Conservation (phyloP, 2,797 vertebrate species). For the Dallia pectoralis region DNA sequence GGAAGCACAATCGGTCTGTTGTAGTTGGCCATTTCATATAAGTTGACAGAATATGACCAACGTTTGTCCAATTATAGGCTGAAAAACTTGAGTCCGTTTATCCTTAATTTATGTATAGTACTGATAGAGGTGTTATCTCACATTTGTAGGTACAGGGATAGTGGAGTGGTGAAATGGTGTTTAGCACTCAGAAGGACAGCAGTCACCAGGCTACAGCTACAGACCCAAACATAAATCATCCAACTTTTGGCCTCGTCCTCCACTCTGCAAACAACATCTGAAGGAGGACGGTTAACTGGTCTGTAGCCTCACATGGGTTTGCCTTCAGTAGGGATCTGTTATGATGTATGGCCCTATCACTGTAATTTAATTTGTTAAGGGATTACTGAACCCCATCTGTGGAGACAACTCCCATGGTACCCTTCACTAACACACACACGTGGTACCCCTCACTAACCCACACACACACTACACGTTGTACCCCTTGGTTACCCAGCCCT, state of each 20-base stretch:
- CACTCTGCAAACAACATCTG: conserved; percentile 30
- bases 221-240: conserved; percentile 55
- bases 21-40: too few relatives aligned
- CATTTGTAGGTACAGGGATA: not conserved
- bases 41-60: too few relatives aligned
- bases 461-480: not conserved
- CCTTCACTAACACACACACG: conserved; percentile 10
- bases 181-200: conserved; percentile 32
- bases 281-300: conserved; percentile 28
- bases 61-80: too few relatives aligned
- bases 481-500: not conserved
- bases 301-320: conserved; percentile 47
- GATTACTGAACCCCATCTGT: conserved; percentile 56
- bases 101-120: not conserved
- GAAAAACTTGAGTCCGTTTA: too few relatives aligned
- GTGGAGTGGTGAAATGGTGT: not conserved
- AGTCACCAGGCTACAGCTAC: not conserved
- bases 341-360: conserved; percentile 51
- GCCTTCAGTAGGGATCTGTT: conserved; percentile 25
- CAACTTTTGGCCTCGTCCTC: conserved; percentile 15
- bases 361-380: conserved; percentile 64
- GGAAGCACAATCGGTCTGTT: too few relatives aligned
- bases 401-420: conserved; percentile 44
- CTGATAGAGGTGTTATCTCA: not conserved
- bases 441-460: conserved; percentile 20